Percentiles rank a stretch among this genome's conserved stretches.
Evolutionary conservation across 2,113 vertebrate genomes (phyloP).

Genomic region (Cervus canadensis): DNA sequence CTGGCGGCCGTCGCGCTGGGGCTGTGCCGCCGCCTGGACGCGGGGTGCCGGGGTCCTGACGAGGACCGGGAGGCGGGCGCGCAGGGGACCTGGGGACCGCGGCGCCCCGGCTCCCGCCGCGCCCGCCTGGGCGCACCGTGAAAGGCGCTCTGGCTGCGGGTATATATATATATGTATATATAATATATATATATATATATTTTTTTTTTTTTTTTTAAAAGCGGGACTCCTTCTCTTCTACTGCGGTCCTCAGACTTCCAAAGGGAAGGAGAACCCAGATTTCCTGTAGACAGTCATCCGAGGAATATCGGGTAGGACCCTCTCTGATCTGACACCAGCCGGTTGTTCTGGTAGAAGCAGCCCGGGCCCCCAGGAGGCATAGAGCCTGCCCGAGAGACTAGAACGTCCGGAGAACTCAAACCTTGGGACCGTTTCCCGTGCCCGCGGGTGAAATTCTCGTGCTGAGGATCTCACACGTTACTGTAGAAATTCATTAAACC

Average conservation of each 20-base stretch:
- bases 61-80: rapidly evolving
- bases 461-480: background rate
- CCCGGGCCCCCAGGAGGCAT: background rate
- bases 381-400: background rate
- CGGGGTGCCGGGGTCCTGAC: too few relatives aligned
- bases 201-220: too few relatives aligned
- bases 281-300: background rate
- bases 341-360: background rate
- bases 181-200: background rate
- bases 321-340: background rate
- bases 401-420: background rate
- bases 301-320: background rate
- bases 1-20: background rate
- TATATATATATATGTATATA: background rate
- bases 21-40: background rate
- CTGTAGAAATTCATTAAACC: background rate
- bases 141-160: background rate
- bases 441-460: background rate
- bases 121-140: background rate
- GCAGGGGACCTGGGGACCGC: rapidly evolving
- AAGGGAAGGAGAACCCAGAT: background rate
- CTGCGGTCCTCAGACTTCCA: background rate
- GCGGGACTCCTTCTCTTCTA: background rate
- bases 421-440: background rate
- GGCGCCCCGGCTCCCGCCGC: too few relatives aligned